Conservation (phyloP, 2,888 invertebrate genomes). For the Epirrhoe alternata region DNA sequence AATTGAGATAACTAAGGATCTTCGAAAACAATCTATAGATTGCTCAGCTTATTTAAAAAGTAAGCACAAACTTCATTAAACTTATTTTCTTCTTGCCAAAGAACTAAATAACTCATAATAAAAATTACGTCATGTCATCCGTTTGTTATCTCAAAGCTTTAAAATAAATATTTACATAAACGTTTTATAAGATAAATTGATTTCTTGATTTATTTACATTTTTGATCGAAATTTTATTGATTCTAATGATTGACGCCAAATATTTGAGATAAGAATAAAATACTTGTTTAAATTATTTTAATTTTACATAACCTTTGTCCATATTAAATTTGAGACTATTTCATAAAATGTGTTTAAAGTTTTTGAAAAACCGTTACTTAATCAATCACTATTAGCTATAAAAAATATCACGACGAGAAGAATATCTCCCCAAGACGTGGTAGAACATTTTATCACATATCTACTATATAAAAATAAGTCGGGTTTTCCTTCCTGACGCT, state of each 20-base stretch:
- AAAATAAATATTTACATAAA: slow-evolving; percentile 31
- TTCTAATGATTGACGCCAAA: slow-evolving; percentile 23
- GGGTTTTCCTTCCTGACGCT: too few relatives aligned
- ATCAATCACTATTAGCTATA: too few relatives aligned
- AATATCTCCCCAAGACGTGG: too few relatives aligned
- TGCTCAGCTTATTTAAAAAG: not conserved
- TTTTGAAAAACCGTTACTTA: too few relatives aligned
- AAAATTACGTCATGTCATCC: slow-evolving; percentile 24
- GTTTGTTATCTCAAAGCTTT: slow-evolving; percentile 31
- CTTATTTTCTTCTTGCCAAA: slow-evolving; percentile 31
- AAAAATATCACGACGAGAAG: too few relatives aligned
- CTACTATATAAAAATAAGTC: too few relatives aligned
- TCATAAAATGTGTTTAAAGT: too few relatives aligned
- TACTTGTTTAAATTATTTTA: not conserved
- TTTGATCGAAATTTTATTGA: slow-evolving; percentile 34
- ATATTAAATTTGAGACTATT: too few relatives aligned
- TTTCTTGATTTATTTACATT: slow-evolving; percentile 30
- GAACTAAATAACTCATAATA: slow-evolving; percentile 25
- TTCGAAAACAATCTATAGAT: not conserved
- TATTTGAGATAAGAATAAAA: slow-evolving; percentile 18
- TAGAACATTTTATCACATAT: too few relatives aligned
- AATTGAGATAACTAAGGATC: not conserved
- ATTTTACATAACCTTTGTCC: not conserved
- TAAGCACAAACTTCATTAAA: slow-evolving; percentile 7
- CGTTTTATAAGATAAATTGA: slow-evolving; percentile 13